Percentiles rank a stretch among this genome's conserved stretches.
Conservation (phyloP, 1,140 invertebrate genomes). For the Linepithema humile region DNA sequence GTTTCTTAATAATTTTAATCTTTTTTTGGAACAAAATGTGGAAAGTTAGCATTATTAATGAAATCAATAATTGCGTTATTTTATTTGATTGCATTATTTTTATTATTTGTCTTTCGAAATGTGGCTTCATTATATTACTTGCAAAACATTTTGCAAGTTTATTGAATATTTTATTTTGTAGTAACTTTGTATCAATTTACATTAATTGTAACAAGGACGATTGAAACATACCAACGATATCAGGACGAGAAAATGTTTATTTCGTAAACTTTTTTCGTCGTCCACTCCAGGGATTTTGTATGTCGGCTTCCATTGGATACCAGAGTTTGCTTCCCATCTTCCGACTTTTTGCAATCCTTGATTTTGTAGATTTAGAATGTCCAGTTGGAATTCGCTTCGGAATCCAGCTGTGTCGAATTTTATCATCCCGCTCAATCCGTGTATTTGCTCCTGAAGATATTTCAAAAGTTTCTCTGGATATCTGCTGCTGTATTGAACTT, state of each 20-base stretch:
- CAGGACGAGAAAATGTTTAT: slow-evolving; percentile 93
- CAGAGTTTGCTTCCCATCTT: slow-evolving; percentile 86
- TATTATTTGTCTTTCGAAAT: background rate
- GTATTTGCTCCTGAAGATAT: slow-evolving; percentile 55
- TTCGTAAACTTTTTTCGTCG: slow-evolving; percentile 86
- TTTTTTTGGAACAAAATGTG: background rate
- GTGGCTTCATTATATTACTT: background rate
- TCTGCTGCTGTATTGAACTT: background rate
- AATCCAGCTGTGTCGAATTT: slow-evolving; percentile 93
- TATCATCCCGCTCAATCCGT: slow-evolving; percentile 91
- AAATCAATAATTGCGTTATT: background rate
- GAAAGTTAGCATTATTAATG: background rate
- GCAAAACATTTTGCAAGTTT: background rate
- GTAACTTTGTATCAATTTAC: no score
- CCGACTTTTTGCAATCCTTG: slow-evolving; percentile 89
- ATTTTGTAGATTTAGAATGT: slow-evolving; percentile 89
- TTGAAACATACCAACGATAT: slow-evolving; percentile 89
- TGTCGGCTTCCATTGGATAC: slow-evolving; percentile 83
- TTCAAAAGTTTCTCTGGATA: background rate
- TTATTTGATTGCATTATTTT: background rate
- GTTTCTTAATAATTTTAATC: background rate
- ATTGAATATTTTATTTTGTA: no score
- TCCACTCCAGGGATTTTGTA: slow-evolving; percentile 80
- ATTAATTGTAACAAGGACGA: no score
- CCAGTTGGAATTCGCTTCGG: slow-evolving; percentile 91